phyloP scores from a whole-genome alignment of 2,888 invertebrate species.

The Xanthostigma xanthostigma region DNA sequence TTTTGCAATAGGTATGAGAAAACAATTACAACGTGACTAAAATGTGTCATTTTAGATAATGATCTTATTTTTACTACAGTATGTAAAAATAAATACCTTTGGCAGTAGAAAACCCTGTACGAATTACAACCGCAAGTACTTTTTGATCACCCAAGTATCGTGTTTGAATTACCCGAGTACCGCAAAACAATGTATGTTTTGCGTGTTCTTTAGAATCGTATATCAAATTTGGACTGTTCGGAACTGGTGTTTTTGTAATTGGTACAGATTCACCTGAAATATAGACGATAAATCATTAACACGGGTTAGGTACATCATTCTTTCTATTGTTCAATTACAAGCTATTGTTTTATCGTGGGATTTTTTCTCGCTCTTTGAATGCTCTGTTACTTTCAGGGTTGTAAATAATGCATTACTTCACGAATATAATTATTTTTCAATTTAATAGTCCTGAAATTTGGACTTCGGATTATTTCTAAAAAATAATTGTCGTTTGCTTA shows the following conservation, averaged over 20 bases:
- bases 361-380: no score
- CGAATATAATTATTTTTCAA: no score
- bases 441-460: no score
- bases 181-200: conserved; percentile 76
- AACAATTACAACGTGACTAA: neutral
- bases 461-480: no score
- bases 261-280: conserved; percentile 78
- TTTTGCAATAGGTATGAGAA: neutral
- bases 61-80: neutral
- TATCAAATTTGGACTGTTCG: conserved; percentile 43
- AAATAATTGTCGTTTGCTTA: no score
- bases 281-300: neutral
- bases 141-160: conserved; percentile 34
- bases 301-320: no score
- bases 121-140: conserved; percentile 51
- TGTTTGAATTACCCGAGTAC: conserved; percentile 82
- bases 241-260: conserved; percentile 80
- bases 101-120: conserved; percentile 80
- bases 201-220: conserved; percentile 76
- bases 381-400: no score
- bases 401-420: no score
- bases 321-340: no score
- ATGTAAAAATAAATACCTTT: conserved; percentile 41
- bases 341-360: no score
- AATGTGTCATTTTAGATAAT: neutral